Conservation (phyloP, 2,888 invertebrate genomes). For the Platycheirus albimanus region DNA sequence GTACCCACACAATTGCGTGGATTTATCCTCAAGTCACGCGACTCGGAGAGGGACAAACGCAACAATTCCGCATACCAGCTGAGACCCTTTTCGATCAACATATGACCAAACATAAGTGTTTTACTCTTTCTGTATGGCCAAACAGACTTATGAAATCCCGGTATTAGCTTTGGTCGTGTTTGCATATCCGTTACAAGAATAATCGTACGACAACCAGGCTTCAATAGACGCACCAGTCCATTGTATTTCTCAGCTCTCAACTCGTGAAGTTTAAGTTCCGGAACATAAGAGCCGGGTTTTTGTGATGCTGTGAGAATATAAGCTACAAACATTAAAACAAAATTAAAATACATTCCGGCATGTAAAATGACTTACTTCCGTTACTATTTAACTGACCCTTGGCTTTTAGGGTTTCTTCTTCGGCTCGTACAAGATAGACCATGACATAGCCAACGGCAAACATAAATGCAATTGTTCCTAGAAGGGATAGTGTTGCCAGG, state of each 20-base stretch:
- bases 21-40: slow-evolving; percentile 93
- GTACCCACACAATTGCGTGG: slow-evolving; percentile 98
- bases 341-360: slow-evolving; percentile 73
- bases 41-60: slow-evolving; percentile 92
- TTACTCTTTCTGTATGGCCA: slow-evolving; percentile 99
- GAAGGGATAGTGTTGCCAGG: slow-evolving; percentile 89
- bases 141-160: slow-evolving; percentile 95
- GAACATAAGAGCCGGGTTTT: slow-evolving; percentile 76
- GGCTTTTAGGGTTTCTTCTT: slow-evolving; percentile 81
- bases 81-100: slow-evolving; percentile 95
- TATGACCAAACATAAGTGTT: slow-evolving; percentile 96
- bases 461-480: slow-evolving; percentile 91
- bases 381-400: slow-evolving; percentile 78
- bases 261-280: slow-evolving; percentile 94
- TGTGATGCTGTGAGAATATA: slow-evolving; percentile 70
- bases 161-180: slow-evolving; percentile 92
- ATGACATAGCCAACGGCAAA: slow-evolving; percentile 92
- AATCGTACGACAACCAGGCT: slow-evolving; percentile 97
- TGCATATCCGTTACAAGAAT: slow-evolving; percentile 95
- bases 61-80: slow-evolving; percentile 96
- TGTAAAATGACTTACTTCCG: slow-evolving; percentile 77
- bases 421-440: slow-evolving; percentile 88
- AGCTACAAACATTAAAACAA: neutral
- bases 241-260: slow-evolving; percentile 97
- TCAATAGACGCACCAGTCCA: slow-evolving; percentile 94